Conservation (phyloP, 2,888 invertebrate genomes). For the Oasisia sp. region DNA sequence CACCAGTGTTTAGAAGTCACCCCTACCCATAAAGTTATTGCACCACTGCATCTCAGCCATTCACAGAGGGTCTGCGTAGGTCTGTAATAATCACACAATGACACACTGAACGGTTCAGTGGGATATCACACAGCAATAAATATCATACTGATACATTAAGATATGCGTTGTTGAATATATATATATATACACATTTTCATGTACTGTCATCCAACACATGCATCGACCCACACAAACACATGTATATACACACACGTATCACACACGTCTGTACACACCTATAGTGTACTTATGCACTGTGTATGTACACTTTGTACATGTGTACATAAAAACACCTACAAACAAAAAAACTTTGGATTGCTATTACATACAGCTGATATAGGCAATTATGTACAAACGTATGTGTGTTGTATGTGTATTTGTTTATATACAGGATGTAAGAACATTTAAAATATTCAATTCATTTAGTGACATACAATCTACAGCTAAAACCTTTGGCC, state of each 20-base stretch:
- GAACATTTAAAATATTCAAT: not conserved
- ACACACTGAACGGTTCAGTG: not conserved
- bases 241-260: not conserved
- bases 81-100: not conserved
- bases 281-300: not conserved
- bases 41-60: not conserved
- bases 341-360: not conserved
- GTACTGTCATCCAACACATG: not conserved
- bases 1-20: not conserved
- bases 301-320: not conserved
- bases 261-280: too few relatives aligned
- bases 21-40: not conserved
- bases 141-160: not conserved
- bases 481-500: conserved; percentile 1
- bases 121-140: not conserved
- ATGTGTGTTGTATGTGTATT: not conserved
- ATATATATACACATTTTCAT: not conserved
- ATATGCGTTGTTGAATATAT: not conserved
- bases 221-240: not conserved
- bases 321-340: not conserved
- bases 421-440: too few relatives aligned
- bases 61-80: not conserved
- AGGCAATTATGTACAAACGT: not conserved
- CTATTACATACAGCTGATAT: not conserved
- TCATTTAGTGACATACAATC: not conserved